Base-by-base conservation (phyloP, 2,888 invertebrate species). In the Halictus quadricinctus region DNA sequence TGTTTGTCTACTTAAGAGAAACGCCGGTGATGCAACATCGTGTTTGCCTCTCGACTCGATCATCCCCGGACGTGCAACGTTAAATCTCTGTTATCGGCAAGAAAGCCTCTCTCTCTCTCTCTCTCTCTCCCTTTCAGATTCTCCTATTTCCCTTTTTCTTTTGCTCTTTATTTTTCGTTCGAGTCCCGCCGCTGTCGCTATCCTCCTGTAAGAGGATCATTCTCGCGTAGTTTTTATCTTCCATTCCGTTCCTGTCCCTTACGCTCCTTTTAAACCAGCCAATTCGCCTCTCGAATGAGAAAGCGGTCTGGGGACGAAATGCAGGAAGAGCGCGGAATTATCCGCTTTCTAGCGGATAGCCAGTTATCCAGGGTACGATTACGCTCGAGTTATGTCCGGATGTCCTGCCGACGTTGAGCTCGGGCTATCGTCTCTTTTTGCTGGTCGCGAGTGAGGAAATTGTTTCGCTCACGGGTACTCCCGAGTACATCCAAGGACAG, bases 361-460 rank as follows among this genome's bases (percentile, higher is more conserved):
- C 87, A 80, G 88, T 91, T 90, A 90, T 89, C 89, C 90, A 84
- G 86, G 86, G 88, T 84, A 83, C 90, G 88, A 91, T 92, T 91
- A 91, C 88, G 84, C 87, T 76, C 85, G 85, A 86, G 83, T 88
- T 88, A 88, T 88, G 87, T 76, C 87, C 84, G 88, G 85, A 88
- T 81, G 79, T 90, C 88, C 88, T 88, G 80, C 69, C 83, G 75
- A 86, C 77, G 83, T 79, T 80, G 83, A 60, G 72, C 81, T 41
- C 58, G 43, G 58, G 41, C 48, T 74, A 79, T 80, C 79, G 73
- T 80, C 85, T 50, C 81, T 76, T 72, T 81, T 84, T 81, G 74
- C 79, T 43, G 50, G 73, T 46, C 79, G 81, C 58, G 74, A 83
- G 25, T 58, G 83, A 85, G 83, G 85, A 88, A 88, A 86, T 90